A percentile compares a stretch with the other conserved stretches of the same genome.
Conservation (phyloP, 2,113 vertebrate genomes). For the Mus pahari region DNA sequence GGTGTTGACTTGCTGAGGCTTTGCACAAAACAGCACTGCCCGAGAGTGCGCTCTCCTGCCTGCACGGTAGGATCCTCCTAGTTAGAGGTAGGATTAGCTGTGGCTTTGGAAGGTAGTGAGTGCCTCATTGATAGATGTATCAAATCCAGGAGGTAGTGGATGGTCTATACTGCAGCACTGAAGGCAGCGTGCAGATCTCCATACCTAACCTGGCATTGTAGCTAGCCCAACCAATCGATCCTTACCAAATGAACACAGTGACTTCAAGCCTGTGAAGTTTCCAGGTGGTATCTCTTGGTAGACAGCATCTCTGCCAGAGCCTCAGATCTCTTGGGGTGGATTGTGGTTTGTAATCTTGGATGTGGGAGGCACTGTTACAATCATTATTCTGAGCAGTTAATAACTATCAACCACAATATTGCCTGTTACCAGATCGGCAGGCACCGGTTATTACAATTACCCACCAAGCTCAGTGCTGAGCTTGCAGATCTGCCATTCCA, state of each 20-base stretch:
- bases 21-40: conserved; percentile 38
- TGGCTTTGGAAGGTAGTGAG: not conserved
- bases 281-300: not conserved
- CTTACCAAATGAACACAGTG: not conserved
- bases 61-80: not conserved
- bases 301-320: not conserved
- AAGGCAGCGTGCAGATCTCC: not conserved
- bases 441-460: not conserved
- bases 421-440: not conserved
- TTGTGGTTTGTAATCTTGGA: not conserved
- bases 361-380: not conserved
- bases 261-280: not conserved
- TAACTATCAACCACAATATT: not conserved
- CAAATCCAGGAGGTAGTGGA: not conserved
- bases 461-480: not conserved
- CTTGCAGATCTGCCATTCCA: not conserved
- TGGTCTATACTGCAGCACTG: not conserved
- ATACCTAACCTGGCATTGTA: not conserved
- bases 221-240: not conserved
- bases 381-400: not conserved
- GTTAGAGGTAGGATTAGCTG: not conserved
- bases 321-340: not conserved
- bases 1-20: conserved; percentile 73
- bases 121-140: not conserved
- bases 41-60: not conserved